Conservation (phyloP, 2,113 vertebrate species). For the Cololabis saira region DNA sequence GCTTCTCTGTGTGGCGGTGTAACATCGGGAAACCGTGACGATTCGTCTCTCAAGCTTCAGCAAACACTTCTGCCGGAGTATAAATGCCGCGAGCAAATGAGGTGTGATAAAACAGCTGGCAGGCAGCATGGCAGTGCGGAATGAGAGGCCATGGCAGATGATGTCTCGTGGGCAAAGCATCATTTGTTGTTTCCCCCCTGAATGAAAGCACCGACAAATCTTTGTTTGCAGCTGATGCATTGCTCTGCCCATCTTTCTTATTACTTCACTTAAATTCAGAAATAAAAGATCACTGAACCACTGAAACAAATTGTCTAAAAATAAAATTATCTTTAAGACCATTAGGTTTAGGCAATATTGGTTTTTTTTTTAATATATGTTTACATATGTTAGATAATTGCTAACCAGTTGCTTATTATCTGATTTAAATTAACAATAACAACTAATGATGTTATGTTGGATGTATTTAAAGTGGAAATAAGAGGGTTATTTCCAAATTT, state of each 20-base stretch:
- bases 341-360: background rate
- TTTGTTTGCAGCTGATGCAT: conserved; percentile 31
- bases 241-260: conserved; percentile 4
- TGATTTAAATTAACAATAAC: no score
- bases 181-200: conserved; percentile 64
- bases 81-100: conserved; percentile 74
- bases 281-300: background rate
- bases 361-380: background rate
- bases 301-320: background rate
- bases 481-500: no score
- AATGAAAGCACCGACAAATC: conserved; percentile 45
- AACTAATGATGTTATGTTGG: no score
- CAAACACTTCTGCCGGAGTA: conserved; percentile 51
- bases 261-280: conserved; percentile 4
- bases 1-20: conserved; percentile 25
- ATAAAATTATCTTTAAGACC: background rate
- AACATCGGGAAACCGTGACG: conserved; percentile 23
- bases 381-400: background rate
- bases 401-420: background rate
- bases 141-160: conserved; percentile 67
- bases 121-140: conserved; percentile 61
- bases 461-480: no score
- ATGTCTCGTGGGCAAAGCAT: conserved; percentile 67
- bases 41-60: conserved; percentile 50
- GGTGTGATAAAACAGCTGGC: conserved; percentile 76